A percentile compares a stretch with the other conserved stretches of the same genome.
These are phyloP conservation scores for Mycogona germanica DNA, from an alignment of 2,888 invertebrate genomes.

Conservation along the genomic window DNA sequence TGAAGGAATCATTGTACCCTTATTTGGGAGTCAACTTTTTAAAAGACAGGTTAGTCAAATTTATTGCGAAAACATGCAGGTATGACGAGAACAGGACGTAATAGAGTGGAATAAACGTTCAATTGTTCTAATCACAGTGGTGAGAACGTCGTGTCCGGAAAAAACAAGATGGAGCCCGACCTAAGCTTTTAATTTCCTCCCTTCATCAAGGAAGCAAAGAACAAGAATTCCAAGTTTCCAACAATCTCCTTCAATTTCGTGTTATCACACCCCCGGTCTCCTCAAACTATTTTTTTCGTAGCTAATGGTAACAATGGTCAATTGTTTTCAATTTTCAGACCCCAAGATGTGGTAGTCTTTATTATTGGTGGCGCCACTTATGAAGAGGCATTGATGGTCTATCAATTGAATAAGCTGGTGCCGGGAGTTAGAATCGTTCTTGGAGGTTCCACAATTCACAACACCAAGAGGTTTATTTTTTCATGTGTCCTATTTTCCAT, in stretches of 20 bases:
- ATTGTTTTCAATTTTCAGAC: conserved; percentile 28
- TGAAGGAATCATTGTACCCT: conserved; percentile 77
- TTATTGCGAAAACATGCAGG: not conserved
- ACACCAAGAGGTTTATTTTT: conserved; percentile 41
- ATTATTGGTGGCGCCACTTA: conserved; percentile 94
- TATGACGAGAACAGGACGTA: not conserved
- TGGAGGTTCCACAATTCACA: conserved; percentile 87
- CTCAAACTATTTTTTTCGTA: too few species aligned
- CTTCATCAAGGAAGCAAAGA: too few species aligned
- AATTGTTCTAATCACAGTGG: too few species aligned
- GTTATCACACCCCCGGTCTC: not conserved
- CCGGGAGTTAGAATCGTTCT: conserved; percentile 63
- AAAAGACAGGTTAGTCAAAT: conserved; percentile 33
- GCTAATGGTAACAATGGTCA: too few species aligned
- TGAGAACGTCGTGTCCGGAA: too few species aligned
- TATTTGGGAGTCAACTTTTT: conserved; percentile 49
- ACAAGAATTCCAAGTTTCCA: too few species aligned
- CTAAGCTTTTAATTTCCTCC: too few species aligned
- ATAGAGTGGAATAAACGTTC: too few species aligned
- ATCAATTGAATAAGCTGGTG: conserved; percentile 61
- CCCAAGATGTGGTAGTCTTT: conserved; percentile 91
- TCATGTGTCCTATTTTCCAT: too few species aligned
- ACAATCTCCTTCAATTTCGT: too few species aligned
- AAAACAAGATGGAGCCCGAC: too few species aligned
- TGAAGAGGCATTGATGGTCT: conserved; percentile 80